A percentile compares a stretch with the other conserved stretches of the same genome.
phyloP scores from a whole-genome alignment of 2,888 invertebrate genomes.

The Anagyrus pseudococci region DNA sequence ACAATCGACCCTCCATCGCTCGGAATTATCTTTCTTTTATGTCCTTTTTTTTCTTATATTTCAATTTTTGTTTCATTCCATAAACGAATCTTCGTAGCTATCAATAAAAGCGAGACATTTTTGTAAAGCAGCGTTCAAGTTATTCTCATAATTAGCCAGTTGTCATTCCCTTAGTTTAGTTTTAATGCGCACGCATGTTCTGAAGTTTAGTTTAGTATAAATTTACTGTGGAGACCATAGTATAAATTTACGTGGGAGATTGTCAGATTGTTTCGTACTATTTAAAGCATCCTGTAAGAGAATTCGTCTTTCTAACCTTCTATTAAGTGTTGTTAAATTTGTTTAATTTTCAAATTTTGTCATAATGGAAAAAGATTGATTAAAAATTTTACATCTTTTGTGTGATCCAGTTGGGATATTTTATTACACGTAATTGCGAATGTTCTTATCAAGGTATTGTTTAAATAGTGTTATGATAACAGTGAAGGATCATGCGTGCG shows the following conservation, averaged over 20 bases:
- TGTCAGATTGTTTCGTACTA: background rate
- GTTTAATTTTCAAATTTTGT: too few relatives aligned
- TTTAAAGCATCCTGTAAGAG: too few relatives aligned
- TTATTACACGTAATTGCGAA: too few relatives aligned
- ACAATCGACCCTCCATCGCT: background rate
- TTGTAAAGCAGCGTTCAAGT: background rate
- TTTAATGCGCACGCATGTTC: constrained; percentile 29
- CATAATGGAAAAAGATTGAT: too few relatives aligned
- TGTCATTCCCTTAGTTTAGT: constrained; percentile 15
- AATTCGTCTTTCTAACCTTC: too few relatives aligned
- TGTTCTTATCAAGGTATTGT: too few relatives aligned
- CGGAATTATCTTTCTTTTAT: too few relatives aligned
- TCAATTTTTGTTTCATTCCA: constrained; percentile 1
- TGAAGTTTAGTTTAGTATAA: background rate
- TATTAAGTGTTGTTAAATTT: too few relatives aligned
- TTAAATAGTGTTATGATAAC: too few relatives aligned
- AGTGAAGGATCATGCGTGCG: constrained; percentile 24
- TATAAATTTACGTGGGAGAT: background rate
- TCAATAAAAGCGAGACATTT: background rate
- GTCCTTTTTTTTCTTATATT: background rate
- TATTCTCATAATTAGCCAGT: constrained; percentile 5
- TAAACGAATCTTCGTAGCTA: background rate
- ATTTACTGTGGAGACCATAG: too few relatives aligned
- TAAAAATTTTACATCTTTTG: too few relatives aligned
- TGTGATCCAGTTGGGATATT: too few relatives aligned